Evolutionary conservation across 2,797 vertebrate species (phyloP), one percentile per base, ranked within the genome.

Genomic region (Luscinia megarhynchos): DNA sequence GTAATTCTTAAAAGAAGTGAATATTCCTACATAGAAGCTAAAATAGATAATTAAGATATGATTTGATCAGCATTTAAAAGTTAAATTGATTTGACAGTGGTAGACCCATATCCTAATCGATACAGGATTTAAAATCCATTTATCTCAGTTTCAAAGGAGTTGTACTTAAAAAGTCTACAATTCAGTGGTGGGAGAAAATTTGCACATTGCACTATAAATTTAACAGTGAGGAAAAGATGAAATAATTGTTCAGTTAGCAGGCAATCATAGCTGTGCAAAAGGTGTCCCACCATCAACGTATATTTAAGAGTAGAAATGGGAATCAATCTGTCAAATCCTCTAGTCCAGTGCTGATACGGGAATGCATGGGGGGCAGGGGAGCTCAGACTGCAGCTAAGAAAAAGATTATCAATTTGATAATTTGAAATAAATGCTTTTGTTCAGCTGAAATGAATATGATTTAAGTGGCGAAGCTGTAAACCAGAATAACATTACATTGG

Each of bases 341-440:
- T 36, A 81, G 38, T 36, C 7, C 41, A 59, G 21, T 34, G 46
- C 3, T 6, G 38, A 36, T 18, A 32, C 17, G 43, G 19, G 14
- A 87, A 75, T 27, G 8, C 15, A 11, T 9, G 2, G 4, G 2
- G 3, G 5, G 1, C 10, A 46, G 24, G 46, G 12, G 4, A 57
- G 14, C 5, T 62, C 36, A 58, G 26, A n/a, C 15, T 84, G 10
- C 12, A 58, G 10, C 20, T 75, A 40, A 54, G 11, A 3, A 87
- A 78, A 87, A 57, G 10, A 34, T 16, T 54, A 69, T 24, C 6
- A 58, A 5, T 11, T 45, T 61, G 12, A 13, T 59, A 15, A 70
- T 74, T 76, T 67, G 36, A 87, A 79, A 85, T 19, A 61, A 64
- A 50, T 5, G 2, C 2, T 63, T 84, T 58, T 46, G 5, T 77